Evolutionary conservation across 2,113 vertebrate genomes (phyloP), one percentile per base, ranked within the genome.

Genomic region (Psilopsiagon aymara): DNA sequence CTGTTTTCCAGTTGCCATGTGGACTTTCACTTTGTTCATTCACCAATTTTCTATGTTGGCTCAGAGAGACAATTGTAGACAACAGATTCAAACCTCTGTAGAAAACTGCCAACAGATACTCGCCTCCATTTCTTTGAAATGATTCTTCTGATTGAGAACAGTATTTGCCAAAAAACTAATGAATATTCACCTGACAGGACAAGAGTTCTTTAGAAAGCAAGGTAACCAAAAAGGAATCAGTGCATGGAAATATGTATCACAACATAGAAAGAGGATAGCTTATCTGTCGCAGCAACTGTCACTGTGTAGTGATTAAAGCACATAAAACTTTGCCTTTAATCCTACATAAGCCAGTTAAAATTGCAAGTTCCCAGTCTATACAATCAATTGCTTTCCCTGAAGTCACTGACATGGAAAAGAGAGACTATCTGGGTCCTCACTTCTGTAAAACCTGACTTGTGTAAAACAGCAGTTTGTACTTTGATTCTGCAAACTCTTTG

Each of bases 321-420:
- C 69, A 85, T 8, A 60, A 87, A 94, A 41, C 62, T 68, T 5
- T 76, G 59, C 70, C 81, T 95, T 94, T 88, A 91, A 95, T 96
- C 77, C 80, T 92, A 6, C 0, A 0, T 10, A 68, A 88, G 66
- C 11, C 1, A 80, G 62, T 49, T 73, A 68, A 89, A 94, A 93
- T 29, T 79, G 91, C 49, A n/a, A 39, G 82, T 69, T 93, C 52
- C 69, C 81, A 67, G 74, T 12, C 77, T 35, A 23, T 10, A 66
- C n/a, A n/a, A 83, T 51, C 74, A 88, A 69, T 27, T 64, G 44
- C 73, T 76, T 86, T 84, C 66, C 49, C 80, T 87, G 51, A 63
- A 96, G 74, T 31, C 77, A 43, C 77, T 43, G 57, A 62, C 73
- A 53, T 11, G 28, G 88, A 76, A 60, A 95, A 64, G 31, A 70